Conservation (phyloP, 2,113 vertebrate genomes). For the Sprattus sprattus region DNA sequence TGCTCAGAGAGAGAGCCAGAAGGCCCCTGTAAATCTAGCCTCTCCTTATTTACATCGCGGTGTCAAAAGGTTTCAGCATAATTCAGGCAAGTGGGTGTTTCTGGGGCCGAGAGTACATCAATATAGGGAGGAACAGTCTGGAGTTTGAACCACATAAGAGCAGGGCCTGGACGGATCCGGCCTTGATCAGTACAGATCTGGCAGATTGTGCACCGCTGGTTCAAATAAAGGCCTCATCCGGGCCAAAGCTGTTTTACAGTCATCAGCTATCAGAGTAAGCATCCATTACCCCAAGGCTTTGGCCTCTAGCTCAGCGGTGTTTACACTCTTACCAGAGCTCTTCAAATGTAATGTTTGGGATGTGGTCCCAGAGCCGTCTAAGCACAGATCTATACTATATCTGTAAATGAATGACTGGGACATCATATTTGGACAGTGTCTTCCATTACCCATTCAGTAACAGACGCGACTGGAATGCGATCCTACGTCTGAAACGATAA, state of each 20-base stretch:
- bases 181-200: background rate
- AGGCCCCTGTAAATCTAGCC: slow-evolving; percentile 48
- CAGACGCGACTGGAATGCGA: background rate
- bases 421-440: background rate
- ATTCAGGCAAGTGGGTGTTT: slow-evolving; percentile 49
- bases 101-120: slow-evolving; percentile 50
- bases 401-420: background rate
- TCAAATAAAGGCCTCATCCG: background rate
- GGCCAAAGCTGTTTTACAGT: background rate
- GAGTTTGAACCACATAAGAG: background rate
- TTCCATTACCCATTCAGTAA: background rate
- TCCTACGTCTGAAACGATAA: background rate
- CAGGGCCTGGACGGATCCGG: background rate
- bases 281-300: slow-evolving; percentile 52
- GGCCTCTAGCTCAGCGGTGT: slow-evolving; percentile 53
- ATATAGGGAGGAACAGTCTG: background rate
- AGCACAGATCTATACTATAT: background rate
- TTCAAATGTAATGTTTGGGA: background rate
- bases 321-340: slow-evolving; percentile 54
- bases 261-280: slow-evolving; percentile 39
- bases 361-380: background rate
- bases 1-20: background rate
- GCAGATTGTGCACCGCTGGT: background rate
- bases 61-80: slow-evolving; percentile 56
- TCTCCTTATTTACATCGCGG: slow-evolving; percentile 60